Evolutionary conservation across 2,888 invertebrate species (phyloP), one percentile per base, ranked within the genome.

Genomic region (Acanthopleura granulata): DNA sequence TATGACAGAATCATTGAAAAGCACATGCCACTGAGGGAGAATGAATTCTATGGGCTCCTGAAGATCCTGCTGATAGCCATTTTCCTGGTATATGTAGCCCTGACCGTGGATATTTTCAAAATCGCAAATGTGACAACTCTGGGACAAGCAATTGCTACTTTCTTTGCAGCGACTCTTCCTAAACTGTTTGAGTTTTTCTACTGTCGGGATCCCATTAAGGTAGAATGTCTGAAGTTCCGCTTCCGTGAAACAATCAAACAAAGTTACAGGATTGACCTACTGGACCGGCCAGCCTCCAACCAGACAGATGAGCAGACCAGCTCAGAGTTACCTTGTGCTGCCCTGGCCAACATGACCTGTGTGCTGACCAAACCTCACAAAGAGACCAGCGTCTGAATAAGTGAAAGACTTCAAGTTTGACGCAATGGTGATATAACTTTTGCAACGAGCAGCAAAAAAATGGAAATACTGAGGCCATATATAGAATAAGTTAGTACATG

Each of bases 111-210:
- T 30, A 27, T 62, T 73, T 73, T 51, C 49, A 51, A 62, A 40
- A 73, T 73, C 18, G 62, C 29, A 12, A 73, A 73, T 29, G 40
- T 73, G 12, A 62, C 73, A 3, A 62, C 51, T 14, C 62, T 73
- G 30, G 73, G 73, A 15, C 73, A 73, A 49, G 73, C 73, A 27
- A 62, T 73, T 18, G 73, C 73, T 12, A 73, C 73, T 18, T 73
- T 73, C 25, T 73, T 73, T 49, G 73, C 73, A 29, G 73, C 57
- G 3, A 73, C 73, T n/a, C 25, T 73, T 9, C 73, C 73, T 18
- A 73, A 73, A 25, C 22, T 73, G 62, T 62, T 73, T 29, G 73
- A 73, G 15, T 73, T 73, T 25, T 62, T 73, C 61, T 29, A 57
- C 62, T 9, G 62, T 12, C 49, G 51, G 25, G 62, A 62, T 49